Evolutionary conservation across 2,888 invertebrate species (phyloP).

Genomic region (Lamellibrachia satsuma): DNA sequence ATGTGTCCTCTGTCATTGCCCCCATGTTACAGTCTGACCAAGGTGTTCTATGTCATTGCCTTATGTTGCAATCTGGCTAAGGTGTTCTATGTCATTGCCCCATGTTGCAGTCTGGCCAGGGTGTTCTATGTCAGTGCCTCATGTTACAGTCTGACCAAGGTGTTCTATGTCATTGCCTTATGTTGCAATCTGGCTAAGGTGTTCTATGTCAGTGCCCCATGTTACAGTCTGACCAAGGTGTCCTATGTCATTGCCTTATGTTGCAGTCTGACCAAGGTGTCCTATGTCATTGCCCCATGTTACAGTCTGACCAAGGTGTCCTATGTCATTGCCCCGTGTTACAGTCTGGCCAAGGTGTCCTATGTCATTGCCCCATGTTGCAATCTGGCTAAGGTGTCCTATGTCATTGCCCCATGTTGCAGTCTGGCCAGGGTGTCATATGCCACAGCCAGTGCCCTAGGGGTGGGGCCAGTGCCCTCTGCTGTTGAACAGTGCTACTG

Average conservation of each 20-base stretch:
- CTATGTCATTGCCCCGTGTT: background rate
- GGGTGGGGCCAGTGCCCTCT: constrained; percentile 21
- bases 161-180: background rate
- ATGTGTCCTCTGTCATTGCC: background rate
- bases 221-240: too few relatives aligned
- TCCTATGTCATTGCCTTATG: background rate
- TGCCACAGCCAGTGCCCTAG: background rate
- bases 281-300: background rate
- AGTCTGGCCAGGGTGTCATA: background rate
- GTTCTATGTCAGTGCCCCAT: background rate
- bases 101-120: too few relatives aligned
- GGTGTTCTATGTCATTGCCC: background rate
- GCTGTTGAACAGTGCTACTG: constrained; percentile 45
- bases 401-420: background rate
- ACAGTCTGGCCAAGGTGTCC: too few relatives aligned
- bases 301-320: too few relatives aligned
- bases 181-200: too few relatives aligned
- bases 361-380: background rate
- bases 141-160: too few relatives aligned
- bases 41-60: background rate
- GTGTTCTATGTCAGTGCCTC: background rate
- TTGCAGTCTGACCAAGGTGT: too few relatives aligned
- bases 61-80: too few relatives aligned
- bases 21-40: too few relatives aligned
- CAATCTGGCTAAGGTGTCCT: background rate